Base-by-base conservation (phyloP, 2,888 invertebrate species). In the Trichogramma evanescens region DNA sequence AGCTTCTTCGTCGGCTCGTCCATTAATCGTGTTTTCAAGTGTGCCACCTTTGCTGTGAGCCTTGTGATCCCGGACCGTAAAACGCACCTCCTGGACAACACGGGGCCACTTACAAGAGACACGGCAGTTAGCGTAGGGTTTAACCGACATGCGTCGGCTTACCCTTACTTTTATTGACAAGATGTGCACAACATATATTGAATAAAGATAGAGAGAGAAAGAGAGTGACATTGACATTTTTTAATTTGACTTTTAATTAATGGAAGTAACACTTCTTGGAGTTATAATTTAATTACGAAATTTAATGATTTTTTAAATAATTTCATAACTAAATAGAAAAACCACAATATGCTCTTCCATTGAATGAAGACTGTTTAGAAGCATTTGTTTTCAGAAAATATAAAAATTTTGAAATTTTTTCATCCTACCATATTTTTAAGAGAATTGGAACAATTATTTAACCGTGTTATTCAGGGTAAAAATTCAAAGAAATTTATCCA, bases 21-120 rank as follows among this genome's bases (percentile, higher is more conserved):
- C 93, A 75, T 93, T 93, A 67, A 94, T 91, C 61, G 93, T 93
- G 78, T 93, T 93, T 80, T 94, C 93, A 72, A 93, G 82, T 39
- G 92, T 92, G 52, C 93, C 93, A 60, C 93, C 93, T 82, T 93
- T 94, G 74, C 92, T 91, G 82, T 93, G 92, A 78, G 89, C 91
- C 82, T 93, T 93, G 55, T 93, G 93, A 83, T 94, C 93, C 82
- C 93, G 92, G 68, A 93, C 92, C 84, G 94, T 94, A 83, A 91
- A 94, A 78, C 93, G 89, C 80, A 94, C 93, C 87, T 93, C 93
- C 93, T 93, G 88, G 82, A 88, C 80, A 76, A 78, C 75, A 77
- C 74, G 78, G 75, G 76, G 78, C 78, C 80, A 80, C 80, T 80
- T 80, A 80, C 78, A 80, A 80, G 79, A 77, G 78, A 78, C 78